Evolutionary conservation across 2,888 invertebrate species (phyloP).

Genomic region (Thalpophila matura): DNA sequence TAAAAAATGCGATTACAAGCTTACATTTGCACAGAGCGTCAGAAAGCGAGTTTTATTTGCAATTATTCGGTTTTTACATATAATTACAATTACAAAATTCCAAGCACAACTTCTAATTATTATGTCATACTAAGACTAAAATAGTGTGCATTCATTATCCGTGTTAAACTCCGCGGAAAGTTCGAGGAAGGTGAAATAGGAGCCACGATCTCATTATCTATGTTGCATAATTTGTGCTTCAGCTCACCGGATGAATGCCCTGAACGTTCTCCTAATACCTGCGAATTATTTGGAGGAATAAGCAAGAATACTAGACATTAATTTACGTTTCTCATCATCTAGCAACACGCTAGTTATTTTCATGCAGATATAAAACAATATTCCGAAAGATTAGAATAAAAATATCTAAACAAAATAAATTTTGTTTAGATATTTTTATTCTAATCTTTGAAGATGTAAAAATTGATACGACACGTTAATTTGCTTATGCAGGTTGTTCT

Average conservation of each 20-base stretch:
- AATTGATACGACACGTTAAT: no score
- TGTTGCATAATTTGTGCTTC: conserved; percentile 59
- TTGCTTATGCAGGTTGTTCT: no score
- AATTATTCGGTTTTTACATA: no score
- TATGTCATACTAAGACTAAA: neutral
- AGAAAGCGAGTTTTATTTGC: no score
- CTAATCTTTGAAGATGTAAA: no score
- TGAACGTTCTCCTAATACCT: conserved; percentile 41
- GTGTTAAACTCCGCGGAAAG: conserved; percentile 24
- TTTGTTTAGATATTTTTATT: no score
- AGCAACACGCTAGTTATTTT: neutral
- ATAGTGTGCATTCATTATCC: conserved; percentile 17
- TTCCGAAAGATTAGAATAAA: no score
- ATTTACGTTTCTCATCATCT: conserved; percentile 32
- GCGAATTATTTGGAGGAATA: conserved; percentile 46
- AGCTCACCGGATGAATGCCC: conserved; percentile 47
- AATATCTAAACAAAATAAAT: no score
- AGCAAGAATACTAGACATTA: conserved; percentile 38
- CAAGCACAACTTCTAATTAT: neutral
- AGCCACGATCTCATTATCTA: conserved; percentile 57
- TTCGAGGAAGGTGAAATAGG: conserved; percentile 50
- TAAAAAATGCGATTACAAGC: no score
- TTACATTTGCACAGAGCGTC: no score
- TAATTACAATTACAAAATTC: neutral
- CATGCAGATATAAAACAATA: conserved; percentile 2